Evolutionary conservation across 2,113 vertebrate species (phyloP).

Genomic region (Aspidoscelis tigris): DNA sequence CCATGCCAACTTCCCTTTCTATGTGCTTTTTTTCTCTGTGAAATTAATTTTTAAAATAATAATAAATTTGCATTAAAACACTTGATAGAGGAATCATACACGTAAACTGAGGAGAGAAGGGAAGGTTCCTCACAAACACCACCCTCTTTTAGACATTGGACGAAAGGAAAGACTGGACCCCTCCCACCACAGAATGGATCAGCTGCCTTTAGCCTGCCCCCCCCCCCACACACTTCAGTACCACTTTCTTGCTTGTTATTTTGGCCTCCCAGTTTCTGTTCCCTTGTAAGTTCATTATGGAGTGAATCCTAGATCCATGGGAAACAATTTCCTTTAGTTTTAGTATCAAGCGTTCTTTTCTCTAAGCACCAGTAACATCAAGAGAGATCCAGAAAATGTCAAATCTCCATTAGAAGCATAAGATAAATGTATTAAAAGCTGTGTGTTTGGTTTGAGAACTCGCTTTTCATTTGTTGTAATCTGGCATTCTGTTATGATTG

Average conservation of each 20-base stretch:
- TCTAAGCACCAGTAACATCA: slow-evolving; percentile 28
- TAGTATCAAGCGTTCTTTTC: slow-evolving; percentile 26
- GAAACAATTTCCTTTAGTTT: slow-evolving; percentile 38
- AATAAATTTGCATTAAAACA: no score
- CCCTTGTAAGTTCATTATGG: slow-evolving; percentile 33
- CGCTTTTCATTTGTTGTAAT: slow-evolving; percentile 48
- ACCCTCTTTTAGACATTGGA: no score
- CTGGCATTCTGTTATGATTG: slow-evolving; percentile 20
- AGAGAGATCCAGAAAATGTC: slow-evolving; percentile 29
- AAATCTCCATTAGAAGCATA: slow-evolving; percentile 42
- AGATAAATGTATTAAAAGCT: slow-evolving; percentile 27
- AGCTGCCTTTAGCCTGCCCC: no score
- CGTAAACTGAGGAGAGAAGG: no score
- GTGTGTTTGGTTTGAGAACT: slow-evolving; percentile 53
- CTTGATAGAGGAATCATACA: no score
- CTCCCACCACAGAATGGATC: no score
- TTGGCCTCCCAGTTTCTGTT: background rate
- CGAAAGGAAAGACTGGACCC: no score
- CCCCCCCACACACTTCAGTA: background rate
- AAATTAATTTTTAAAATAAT: no score
- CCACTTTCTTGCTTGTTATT: background rate
- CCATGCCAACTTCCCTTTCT: no score
- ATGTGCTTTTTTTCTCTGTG: no score
- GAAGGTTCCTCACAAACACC: no score
- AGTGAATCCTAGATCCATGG: slow-evolving; percentile 21